Evolutionary conservation across 1,140 invertebrate species (phyloP), one percentile per base, ranked within the genome.

Genomic region (Ceratosolen fusciceps): DNA sequence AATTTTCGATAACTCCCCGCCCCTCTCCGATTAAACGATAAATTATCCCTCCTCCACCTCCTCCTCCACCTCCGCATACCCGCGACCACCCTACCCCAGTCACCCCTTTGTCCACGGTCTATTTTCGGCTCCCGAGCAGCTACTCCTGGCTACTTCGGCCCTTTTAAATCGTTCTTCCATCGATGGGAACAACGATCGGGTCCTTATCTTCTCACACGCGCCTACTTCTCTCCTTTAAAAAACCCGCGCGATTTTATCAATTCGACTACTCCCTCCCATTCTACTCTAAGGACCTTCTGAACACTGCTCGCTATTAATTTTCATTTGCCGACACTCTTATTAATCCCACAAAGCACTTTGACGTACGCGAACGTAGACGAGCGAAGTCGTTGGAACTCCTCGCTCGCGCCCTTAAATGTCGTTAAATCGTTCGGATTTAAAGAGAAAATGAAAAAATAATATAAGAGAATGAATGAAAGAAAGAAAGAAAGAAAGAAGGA

Each of bases 1-100:
- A 74, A 81, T 77, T 79, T 81, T 79, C 76, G 58, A 77, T 73
- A 77, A 26, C 52, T 67, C 73, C n/a, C 21, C 58, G 16, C 31
- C 39, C n/a, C 21, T 47, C 10, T n/a, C 39, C 24, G 71, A 79
- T 79, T 79, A 79, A 79, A 47, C 72, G 71, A 74, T 79, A 68
- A 79, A 79, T 79, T 79, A 68, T 39, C 52, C 52, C 49, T 37
- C 71, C 2, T 39, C 31, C 31, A 56, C 3, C 26, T 73, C 39
- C 21, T 26, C 31, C 52, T 39, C 31, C n/a, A n/a, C 52, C 49
- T 73, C 26, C 12, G 16, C 12, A 12, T 26, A 71, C 21, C 5
- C 47, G 21, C n/a, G n/a, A n/a, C n/a, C n/a, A n/a, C n/a, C n/a
- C n/a, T n/a, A n/a, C 39, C 21, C 19, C 31, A 29, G 24, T 21